These are phyloP conservation scores for Nebria salina DNA, from an alignment of 2,888 invertebrate genomes.

Conservation along the genomic window DNA sequence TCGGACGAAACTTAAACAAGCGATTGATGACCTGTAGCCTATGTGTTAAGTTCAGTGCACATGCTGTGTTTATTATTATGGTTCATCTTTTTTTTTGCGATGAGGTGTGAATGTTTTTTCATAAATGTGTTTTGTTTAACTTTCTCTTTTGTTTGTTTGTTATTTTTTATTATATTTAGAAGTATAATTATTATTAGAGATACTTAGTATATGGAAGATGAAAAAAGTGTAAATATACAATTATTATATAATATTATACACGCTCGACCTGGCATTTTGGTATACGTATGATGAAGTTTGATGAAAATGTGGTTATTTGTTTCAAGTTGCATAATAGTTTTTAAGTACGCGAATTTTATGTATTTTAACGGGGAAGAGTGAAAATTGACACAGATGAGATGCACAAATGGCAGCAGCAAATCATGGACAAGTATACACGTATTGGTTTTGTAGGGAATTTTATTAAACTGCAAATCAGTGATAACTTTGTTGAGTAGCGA, in stretches of 20 bases:
- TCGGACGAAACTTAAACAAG: neutral
- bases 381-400: neutral
- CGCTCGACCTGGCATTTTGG: constrained; percentile 55
- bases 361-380: neutral
- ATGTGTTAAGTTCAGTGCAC: constrained; percentile 9
- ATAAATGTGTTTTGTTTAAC: constrained; percentile 47
- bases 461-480: neutral
- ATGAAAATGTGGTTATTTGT: constrained; percentile 60
- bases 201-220: constrained; percentile 5
- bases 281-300: constrained; percentile 64
- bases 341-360: constrained; percentile 2
- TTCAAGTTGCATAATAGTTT: constrained; percentile 41
- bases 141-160: constrained; percentile 57
- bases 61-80: constrained; percentile 12
- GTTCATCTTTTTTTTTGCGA: constrained; percentile 28
- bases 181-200: constrained; percentile 20
- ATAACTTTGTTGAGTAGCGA: neutral
- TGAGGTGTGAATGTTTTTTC: constrained; percentile 50
- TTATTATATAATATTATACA: constrained; percentile 55
- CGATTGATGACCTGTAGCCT: neutral
- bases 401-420: neutral
- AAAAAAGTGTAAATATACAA: constrained; percentile 2
- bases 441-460: too few species aligned
- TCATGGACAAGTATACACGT: too few species aligned
- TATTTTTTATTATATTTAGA: constrained; percentile 46